These are phyloP conservation scores for Lophius americanus DNA, from an alignment of 2,797 vertebrate species.

Conservation along the genomic window DNA sequence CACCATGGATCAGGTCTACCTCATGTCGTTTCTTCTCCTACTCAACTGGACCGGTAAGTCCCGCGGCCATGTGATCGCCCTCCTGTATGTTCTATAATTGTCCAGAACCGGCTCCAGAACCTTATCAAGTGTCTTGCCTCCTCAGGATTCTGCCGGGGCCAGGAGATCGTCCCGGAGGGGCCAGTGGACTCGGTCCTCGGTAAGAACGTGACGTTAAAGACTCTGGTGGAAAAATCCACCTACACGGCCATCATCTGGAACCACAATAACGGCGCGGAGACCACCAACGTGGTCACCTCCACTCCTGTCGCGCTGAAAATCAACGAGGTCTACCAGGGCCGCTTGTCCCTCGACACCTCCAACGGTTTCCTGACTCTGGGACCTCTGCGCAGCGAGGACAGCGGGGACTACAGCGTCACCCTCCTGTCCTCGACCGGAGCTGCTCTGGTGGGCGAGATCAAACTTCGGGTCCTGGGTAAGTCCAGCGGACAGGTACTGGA, in stretches of 20 bases:
- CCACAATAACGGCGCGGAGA: fast-evolving
- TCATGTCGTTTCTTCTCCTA: too few relatives aligned
- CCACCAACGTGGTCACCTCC: fast-evolving
- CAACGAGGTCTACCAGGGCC: fast-evolving
- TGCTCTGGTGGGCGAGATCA: fast-evolving
- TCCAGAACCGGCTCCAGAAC: too few relatives aligned
- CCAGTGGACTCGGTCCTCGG: conserved; percentile 30
- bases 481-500: not conserved
- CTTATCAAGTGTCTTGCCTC: not conserved
- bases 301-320: fast-evolving
- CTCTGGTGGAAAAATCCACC: fast-evolving
- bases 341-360: fast-evolving
- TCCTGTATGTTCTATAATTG: too few relatives aligned
- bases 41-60: too few relatives aligned
- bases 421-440: fast-evolving
- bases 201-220: conserved; percentile 16
- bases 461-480: conserved; percentile 62
- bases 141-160: conserved; percentile 14
- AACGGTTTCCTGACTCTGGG: conserved; percentile 33
- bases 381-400: not conserved
- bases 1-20: too few relatives aligned
- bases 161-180: conserved; percentile 7
- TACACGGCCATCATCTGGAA: not conserved
- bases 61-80: too few relatives aligned
- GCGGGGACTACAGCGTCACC: conserved; percentile 33